Conservation (phyloP, 2,797 vertebrate species). For the Acanthopagrus latus region DNA sequence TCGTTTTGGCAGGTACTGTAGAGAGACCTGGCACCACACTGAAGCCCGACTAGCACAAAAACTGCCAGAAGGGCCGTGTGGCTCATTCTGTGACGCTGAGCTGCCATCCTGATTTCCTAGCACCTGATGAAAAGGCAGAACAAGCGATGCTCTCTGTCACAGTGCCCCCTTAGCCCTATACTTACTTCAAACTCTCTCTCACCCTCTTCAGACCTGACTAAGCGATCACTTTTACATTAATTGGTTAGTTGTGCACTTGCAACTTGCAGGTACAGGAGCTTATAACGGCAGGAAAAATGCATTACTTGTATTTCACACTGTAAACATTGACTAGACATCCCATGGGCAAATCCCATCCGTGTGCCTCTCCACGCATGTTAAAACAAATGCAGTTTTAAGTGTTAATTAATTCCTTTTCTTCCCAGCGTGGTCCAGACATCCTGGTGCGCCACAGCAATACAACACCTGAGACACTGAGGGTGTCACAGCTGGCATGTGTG, state of each 20-base stretch:
- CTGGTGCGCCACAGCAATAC: slow-evolving; percentile 27
- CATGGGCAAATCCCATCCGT: no score
- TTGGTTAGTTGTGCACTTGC: no score
- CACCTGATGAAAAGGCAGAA: slow-evolving; percentile 27
- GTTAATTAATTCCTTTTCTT: slow-evolving; percentile 43
- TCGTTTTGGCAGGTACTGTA: slow-evolving; percentile 48
- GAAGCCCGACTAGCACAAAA: slow-evolving; percentile 46
- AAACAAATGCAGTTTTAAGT: slow-evolving; percentile 26
- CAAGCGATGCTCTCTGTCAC: slow-evolving; percentile 45
- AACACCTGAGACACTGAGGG: slow-evolving; percentile 57
- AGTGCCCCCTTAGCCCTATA: slow-evolving; percentile 27
- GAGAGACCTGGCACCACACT: slow-evolving; percentile 44
- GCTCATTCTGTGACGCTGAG: slow-evolving; percentile 43
- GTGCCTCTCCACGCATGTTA: background rate
- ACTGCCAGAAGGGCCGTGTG: slow-evolving; percentile 47
- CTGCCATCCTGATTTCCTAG: slow-evolving; percentile 64
- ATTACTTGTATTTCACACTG: no score
- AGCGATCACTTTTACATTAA: slow-evolving; percentile 15
- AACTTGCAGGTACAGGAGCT: no score
- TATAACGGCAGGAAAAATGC: background rate
- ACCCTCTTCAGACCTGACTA: background rate
- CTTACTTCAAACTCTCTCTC: slow-evolving; percentile 28
- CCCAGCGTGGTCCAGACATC: slow-evolving; percentile 41
- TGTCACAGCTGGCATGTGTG: slow-evolving; percentile 59
- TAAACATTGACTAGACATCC: no score